Evolutionary conservation across 2,797 vertebrate species (phyloP).

Genomic region (Clarias pachynema): DNA sequence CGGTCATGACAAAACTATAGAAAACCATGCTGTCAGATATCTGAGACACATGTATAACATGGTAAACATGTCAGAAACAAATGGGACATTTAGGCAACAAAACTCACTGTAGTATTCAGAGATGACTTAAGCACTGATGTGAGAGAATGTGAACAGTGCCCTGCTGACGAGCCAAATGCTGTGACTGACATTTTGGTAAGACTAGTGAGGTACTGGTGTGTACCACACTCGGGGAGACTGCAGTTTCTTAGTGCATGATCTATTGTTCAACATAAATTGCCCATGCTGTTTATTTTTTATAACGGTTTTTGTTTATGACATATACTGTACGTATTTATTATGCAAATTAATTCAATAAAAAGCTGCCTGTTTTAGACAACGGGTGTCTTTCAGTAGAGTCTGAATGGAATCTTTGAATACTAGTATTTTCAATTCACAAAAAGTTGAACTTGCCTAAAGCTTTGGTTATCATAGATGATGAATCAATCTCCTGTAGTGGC

Average conservation of each 20-base stretch:
- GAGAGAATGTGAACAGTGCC: neutral
- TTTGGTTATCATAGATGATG: slow-evolving; percentile 72
- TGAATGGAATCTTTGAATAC: neutral
- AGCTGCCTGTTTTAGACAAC: neutral
- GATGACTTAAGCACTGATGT: neutral
- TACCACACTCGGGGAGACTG: neutral
- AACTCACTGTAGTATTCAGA: neutral
- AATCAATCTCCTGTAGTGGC: slow-evolving; percentile 77
- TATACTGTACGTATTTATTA: neutral
- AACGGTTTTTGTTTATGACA: neutral
- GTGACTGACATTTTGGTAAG: neutral
- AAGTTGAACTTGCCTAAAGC: slow-evolving; percentile 68
- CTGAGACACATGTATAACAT: neutral
- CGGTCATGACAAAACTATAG: neutral
- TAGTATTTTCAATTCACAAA: neutral
- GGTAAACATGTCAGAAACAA: neutral
- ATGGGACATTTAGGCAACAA: neutral
- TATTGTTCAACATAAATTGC: too few relatives aligned
- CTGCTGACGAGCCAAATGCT: neutral
- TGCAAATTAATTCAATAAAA: neutral
- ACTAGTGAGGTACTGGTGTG: neutral
- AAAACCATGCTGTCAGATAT: neutral
- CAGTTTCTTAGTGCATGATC: neutral
- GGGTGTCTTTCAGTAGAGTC: neutral
- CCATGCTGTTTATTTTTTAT: neutral